A percentile compares a stretch with the other conserved stretches of the same genome.
Evolutionary conservation across 2,113 vertebrate species (phyloP).

Genomic region (Cygnus atratus): DNA sequence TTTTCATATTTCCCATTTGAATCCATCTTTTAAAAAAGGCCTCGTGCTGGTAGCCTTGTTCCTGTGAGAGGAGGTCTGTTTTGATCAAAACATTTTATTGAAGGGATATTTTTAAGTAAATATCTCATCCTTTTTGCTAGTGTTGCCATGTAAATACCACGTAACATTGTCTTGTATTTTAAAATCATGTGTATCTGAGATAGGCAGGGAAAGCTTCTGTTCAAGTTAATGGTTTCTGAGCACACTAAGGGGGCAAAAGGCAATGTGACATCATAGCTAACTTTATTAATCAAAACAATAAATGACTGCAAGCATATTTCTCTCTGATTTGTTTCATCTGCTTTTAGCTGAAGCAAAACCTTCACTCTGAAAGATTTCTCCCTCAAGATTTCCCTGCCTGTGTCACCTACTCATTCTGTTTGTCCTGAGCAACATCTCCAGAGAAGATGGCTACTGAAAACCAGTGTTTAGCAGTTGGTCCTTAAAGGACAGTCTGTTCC

Average conservation of each 20-base stretch:
- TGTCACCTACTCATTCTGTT: neutral
- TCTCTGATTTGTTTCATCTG: neutral
- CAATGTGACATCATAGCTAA: neutral
- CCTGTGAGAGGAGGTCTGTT: neutral
- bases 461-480: neutral
- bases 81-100: neutral
- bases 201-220: neutral
- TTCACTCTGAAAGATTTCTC: neutral
- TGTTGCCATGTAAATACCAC: neutral
- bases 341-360: neutral
- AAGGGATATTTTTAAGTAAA: neutral
- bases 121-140: neutral
- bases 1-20: slow-evolving; percentile 5
- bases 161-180: neutral
- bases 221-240: neutral
- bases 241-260: neutral
- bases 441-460: neutral
- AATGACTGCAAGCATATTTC: neutral
- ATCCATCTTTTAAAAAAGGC: neutral
- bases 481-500: neutral
- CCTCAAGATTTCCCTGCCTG: neutral
- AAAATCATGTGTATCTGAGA: neutral
- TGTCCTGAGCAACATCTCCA: neutral
- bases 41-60: neutral
- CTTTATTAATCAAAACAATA: neutral